These are phyloP conservation scores for Boulengeromyrus knoepffleri DNA, from an alignment of 2,113 vertebrate species.

Conservation along the genomic window DNA sequence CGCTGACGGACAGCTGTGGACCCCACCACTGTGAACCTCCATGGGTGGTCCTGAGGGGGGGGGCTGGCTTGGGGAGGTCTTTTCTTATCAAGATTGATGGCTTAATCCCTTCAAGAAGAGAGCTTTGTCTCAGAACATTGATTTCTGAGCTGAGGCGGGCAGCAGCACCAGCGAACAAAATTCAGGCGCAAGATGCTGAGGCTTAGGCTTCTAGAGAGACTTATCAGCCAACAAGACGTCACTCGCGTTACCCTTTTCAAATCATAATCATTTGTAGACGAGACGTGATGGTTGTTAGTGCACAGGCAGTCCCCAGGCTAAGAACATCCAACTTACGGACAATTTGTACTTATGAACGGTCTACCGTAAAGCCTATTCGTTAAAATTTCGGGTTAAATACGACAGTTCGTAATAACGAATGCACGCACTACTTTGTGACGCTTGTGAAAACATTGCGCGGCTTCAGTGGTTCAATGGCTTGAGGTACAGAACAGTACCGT, in stretches of 20 bases:
- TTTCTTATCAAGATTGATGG: neutral
- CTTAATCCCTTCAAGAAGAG: conserved; percentile 13
- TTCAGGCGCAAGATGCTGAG: neutral
- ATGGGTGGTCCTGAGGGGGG: neutral
- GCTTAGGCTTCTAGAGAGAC: neutral
- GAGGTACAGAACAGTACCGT: neutral
- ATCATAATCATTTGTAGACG: neutral
- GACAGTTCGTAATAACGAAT: neutral
- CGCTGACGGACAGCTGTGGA: neutral
- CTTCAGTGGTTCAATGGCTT: neutral
- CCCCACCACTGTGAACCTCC: neutral
- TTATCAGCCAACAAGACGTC: neutral
- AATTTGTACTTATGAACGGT: neutral
- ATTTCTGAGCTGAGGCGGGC: neutral
- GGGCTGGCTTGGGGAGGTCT: neutral
- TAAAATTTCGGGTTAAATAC: neutral
- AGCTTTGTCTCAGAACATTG: neutral
- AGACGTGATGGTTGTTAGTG: neutral
- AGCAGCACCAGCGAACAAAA: neutral
- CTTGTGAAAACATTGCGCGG: neutral
- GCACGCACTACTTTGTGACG: neutral
- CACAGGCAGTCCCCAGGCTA: neutral
- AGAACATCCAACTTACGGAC: neutral
- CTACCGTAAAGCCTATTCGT: neutral
- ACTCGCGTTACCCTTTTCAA: neutral